phyloP scores from a whole-genome alignment of 2,888 invertebrate species.

The Leptura quadrifasciata region DNA sequence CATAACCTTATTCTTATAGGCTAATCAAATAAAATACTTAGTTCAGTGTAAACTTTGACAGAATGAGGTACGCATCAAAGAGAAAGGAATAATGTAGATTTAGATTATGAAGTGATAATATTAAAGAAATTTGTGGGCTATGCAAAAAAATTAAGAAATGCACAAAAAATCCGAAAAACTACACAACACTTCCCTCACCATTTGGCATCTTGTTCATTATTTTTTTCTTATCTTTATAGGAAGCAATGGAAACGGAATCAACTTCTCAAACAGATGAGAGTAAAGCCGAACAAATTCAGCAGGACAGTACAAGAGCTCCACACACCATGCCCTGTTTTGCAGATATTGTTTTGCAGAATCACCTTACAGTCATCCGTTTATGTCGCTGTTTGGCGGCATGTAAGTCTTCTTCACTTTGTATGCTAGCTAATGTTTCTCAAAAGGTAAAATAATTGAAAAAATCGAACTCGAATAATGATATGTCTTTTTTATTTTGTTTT shows the following conservation, averaged over 20 bases:
- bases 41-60: too few relatives aligned
- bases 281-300: conserved; percentile 82
- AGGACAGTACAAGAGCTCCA: conserved; percentile 64
- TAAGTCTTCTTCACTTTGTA: conserved; percentile 81
- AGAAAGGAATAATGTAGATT: too few relatives aligned
- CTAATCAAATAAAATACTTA: too few relatives aligned
- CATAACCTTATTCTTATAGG: too few relatives aligned
- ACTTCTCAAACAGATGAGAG: conserved; percentile 89
- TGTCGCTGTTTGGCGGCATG: conserved; percentile 88
- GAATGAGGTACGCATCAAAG: too few relatives aligned
- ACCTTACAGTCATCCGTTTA: conserved; percentile 88
- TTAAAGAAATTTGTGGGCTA: too few relatives aligned
- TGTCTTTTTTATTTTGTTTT: conserved; percentile 46
- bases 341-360: conserved; percentile 84
- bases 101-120: too few relatives aligned
- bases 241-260: conserved; percentile 72
- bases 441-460: conserved; percentile 60
- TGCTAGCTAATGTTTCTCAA: conserved; percentile 75
- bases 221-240: conserved; percentile 68
- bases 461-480: conserved; percentile 36
- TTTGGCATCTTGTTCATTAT: too few relatives aligned
- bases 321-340: conserved; percentile 81
- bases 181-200: too few relatives aligned
- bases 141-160: too few relatives aligned
- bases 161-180: too few relatives aligned